These are phyloP conservation scores for Platalea minor DNA, from an alignment of 2,797 vertebrate species.

Conservation along the genomic window DNA sequence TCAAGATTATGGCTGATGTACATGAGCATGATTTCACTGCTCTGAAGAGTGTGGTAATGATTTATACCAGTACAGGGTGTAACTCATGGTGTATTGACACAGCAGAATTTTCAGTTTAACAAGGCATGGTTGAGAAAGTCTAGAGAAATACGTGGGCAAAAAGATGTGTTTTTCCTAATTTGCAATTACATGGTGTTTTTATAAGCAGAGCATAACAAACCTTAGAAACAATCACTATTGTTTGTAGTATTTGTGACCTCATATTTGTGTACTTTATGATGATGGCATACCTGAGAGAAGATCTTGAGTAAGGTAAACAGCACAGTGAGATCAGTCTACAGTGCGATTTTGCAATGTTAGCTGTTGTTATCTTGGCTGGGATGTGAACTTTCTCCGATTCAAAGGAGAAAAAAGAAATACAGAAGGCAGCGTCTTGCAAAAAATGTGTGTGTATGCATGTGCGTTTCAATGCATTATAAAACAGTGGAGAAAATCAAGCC, in stretches of 20 bases:
- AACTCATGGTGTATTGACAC: background rate
- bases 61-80: background rate
- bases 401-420: background rate
- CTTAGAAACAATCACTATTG: background rate
- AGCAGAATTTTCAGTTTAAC: background rate
- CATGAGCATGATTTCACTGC: accelerated
- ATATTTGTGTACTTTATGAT: background rate
- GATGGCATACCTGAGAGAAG: background rate
- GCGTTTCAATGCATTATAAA: background rate
- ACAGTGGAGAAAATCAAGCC: background rate
- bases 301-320: background rate
- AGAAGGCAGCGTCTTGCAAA: background rate
- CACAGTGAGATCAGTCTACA: background rate
- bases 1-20: accelerated
- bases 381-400: background rate
- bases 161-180: background rate
- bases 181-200: background rate
- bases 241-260: background rate
- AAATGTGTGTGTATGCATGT: background rate
- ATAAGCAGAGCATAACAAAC: background rate
- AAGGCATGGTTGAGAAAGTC: background rate
- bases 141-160: background rate
- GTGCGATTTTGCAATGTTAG: background rate
- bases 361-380: background rate
- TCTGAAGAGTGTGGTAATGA: background rate